A percentile compares a stretch with the other conserved stretches of the same genome.
Evolutionary conservation across 2,113 vertebrate species (phyloP).

Genomic region (Chloebia gouldiae): DNA sequence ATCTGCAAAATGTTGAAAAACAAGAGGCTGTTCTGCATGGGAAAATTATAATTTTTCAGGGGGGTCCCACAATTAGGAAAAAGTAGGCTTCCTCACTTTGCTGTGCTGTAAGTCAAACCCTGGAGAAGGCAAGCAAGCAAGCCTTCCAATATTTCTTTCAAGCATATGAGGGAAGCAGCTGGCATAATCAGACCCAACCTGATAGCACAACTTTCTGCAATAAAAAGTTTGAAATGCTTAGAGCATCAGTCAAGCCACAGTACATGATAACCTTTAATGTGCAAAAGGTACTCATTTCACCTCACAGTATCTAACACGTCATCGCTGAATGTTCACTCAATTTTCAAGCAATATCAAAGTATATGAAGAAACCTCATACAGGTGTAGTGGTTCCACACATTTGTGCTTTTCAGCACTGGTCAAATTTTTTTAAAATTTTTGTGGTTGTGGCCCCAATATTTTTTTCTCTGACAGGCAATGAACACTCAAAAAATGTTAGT

Average conservation of each 20-base stretch:
- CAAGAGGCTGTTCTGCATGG: background rate
- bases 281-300: background rate
- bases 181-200: background rate
- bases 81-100: background rate
- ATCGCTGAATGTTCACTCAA: background rate
- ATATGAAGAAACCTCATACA: background rate
- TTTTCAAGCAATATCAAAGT: background rate
- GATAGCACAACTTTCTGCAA: background rate
- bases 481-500: background rate
- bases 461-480: background rate
- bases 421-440: background rate
- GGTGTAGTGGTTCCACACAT: background rate
- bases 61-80: background rate
- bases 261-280: background rate
- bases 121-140: background rate
- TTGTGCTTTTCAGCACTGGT: background rate
- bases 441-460: background rate
- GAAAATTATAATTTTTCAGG: background rate
- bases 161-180: background rate
- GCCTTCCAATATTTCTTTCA: background rate
- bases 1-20: background rate
- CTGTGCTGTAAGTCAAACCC: background rate
- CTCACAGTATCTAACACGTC: background rate
- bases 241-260: background rate
- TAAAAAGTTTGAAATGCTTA: background rate